These are phyloP conservation scores for Plebejus anna DNA, from an alignment of 2,888 invertebrate genomes.

Conservation along the genomic window DNA sequence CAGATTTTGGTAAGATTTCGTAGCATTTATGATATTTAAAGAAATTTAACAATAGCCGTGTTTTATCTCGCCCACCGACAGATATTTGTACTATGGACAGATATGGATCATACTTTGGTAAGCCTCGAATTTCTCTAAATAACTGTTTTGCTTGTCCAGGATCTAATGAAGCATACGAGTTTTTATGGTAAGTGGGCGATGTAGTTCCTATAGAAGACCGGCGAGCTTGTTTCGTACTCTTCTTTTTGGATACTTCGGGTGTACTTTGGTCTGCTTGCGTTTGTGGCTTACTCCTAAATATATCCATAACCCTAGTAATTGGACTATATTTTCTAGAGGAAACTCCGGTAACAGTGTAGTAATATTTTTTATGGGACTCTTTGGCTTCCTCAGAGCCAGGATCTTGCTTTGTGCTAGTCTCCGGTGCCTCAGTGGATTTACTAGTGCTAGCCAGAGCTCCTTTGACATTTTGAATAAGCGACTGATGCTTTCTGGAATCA, in stretches of 20 bases:
- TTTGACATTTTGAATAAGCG: constrained; percentile 55
- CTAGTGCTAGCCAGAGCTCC: constrained; percentile 46
- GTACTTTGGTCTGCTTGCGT: constrained; percentile 53
- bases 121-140: constrained; percentile 71
- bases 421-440: constrained; percentile 61
- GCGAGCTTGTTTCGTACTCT: constrained; percentile 58
- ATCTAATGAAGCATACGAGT: constrained; percentile 72
- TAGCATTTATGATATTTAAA: constrained; percentile 76
- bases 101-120: constrained; percentile 74
- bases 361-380: constrained; percentile 73
- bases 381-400: constrained; percentile 54
- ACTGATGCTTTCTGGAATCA: constrained; percentile 67
- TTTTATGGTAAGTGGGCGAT: constrained; percentile 74
- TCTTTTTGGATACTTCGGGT: constrained; percentile 62
- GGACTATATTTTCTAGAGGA: constrained; percentile 72
- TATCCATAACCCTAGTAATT: constrained; percentile 75
- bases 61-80: constrained; percentile 72
- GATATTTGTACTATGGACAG: constrained; percentile 76
- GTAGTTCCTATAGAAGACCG: constrained; percentile 73
- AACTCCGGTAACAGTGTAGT: constrained; percentile 74
- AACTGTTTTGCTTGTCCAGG: constrained; percentile 71
- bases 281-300: constrained; percentile 68
- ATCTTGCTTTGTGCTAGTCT: constrained; percentile 54
- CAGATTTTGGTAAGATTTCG: constrained; percentile 73
- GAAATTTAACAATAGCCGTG: constrained; percentile 69